phyloP scores from a whole-genome alignment of 2,113 vertebrate species.

The Otus sunia region DNA sequence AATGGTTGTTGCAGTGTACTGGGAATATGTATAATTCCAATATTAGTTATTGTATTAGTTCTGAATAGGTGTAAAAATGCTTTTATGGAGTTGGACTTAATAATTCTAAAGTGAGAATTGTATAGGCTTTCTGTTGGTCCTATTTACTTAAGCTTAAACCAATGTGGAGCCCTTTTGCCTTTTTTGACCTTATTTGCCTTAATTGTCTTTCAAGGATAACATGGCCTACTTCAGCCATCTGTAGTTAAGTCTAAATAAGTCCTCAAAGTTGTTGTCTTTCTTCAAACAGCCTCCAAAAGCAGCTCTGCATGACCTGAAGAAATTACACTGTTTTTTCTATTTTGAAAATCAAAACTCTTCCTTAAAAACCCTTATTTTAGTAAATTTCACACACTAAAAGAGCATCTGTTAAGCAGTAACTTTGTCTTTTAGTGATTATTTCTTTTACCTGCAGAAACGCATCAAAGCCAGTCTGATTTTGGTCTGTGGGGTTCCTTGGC shows the following conservation, averaged over 20 bases:
- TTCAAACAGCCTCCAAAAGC: background rate
- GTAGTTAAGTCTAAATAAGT: conserved; percentile 8
- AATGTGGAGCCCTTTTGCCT: background rate
- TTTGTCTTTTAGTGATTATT: background rate
- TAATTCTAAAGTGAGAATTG: background rate
- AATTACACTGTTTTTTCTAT: background rate
- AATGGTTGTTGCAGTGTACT: background rate
- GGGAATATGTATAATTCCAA: background rate
- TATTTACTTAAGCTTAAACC: background rate
- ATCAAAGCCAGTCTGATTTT: background rate
- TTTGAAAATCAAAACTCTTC: background rate
- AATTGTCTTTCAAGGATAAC: background rate
- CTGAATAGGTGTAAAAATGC: background rate
- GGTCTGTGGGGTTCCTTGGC: background rate
- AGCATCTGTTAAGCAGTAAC: background rate
- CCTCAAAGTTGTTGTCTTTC: background rate
- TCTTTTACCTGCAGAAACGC: background rate
- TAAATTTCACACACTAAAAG: background rate
- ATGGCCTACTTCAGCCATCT: conserved; percentile 35
- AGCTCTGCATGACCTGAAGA: background rate
- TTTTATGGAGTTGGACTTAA: background rate
- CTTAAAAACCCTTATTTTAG: background rate
- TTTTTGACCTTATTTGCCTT: conserved; percentile 51
- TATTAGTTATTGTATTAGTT: background rate
- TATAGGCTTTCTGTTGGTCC: background rate